Base-by-base conservation (phyloP, 2,888 invertebrate genomes). In the Temnothorax unifasciatus region DNA sequence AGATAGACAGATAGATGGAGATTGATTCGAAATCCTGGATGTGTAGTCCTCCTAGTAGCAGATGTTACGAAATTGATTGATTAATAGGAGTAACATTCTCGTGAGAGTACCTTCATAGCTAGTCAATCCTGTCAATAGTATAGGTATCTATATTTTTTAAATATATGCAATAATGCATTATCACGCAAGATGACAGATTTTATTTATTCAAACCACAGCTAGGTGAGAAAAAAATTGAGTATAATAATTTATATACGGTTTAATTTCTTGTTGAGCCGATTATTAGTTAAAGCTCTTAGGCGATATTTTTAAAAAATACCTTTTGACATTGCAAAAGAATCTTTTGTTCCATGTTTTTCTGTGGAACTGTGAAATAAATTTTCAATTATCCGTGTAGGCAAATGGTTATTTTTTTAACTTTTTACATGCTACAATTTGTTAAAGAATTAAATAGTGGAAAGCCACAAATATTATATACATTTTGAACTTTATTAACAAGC, bases 61-160 rank as follows among this genome's bases (percentile, higher is more conserved):
- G 79, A 81, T 47, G 47, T 59, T 61, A 44, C 25, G 38, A 59
- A 73, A 81, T 81, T 81, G 79, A 81, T 73, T 81, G 79, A 81
- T 81, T 81, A 73, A 47, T 59, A 61, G 47, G 34, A 18, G 34
- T 21, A 76, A 21, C 47, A 34, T 34, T 75, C 66, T 63, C 63
- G n/a, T 9, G 21, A 47, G 66, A 64, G 15, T 61, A 29, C 9
- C 15, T 6, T 64, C 38, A 52, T 5, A n/a, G n/a, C n/a, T n/a
- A 9, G 9, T 57, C 9, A 69, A 18, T 44, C 13, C 21, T 29
- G 13, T 25, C 25, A 18, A 54, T 44, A 54, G 34, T 38, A 38
- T 38, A 38, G 21, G 13, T 38, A 21, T 34, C 3, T 38, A 21
- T 34, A 54, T 21, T 38, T 38, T 25, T 66, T 25, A 9, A 59